phyloP scores from a whole-genome alignment of 2,888 invertebrate genomes.

The Ophion ellenae region DNA sequence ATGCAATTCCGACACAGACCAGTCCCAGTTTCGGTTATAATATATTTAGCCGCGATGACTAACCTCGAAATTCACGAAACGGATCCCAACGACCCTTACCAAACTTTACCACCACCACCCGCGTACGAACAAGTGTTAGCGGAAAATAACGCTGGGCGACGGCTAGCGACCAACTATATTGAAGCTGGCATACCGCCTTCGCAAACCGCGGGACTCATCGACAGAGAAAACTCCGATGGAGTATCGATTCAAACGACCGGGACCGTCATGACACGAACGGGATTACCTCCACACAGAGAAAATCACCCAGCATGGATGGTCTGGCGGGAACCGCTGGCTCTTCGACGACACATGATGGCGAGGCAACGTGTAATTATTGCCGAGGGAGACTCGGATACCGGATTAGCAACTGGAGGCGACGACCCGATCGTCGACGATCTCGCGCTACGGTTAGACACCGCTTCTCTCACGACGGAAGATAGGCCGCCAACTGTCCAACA shows the following conservation, averaged over 20 bases:
- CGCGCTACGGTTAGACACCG: not conserved
- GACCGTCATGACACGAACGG: too few species aligned
- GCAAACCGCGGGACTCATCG: conserved; percentile 32
- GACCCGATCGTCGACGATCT: conserved; percentile 9
- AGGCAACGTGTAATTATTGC: too few species aligned
- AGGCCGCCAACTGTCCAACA: not conserved
- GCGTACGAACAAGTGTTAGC: conserved; percentile 26
- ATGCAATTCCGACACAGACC: not conserved
- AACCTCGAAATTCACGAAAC: conserved; percentile 10
- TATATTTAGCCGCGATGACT: conserved; percentile 46
- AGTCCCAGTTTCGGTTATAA: conserved; percentile 24
- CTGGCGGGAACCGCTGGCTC: conserved; percentile 26
- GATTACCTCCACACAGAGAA: conserved; percentile 1
- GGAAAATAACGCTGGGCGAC: conserved; percentile 19
- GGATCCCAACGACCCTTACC: conserved; percentile 24
- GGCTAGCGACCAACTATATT: conserved; percentile 21
- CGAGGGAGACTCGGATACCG: not conserved
- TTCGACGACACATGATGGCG: not conserved
- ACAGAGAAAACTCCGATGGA: not conserved
- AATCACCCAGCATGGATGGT: conserved; percentile 45
- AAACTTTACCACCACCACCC: conserved; percentile 6
- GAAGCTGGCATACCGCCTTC: conserved; percentile 28
- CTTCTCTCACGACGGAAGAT: not conserved
- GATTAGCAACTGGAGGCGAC: not conserved
- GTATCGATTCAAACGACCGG: too few species aligned